Evolutionary conservation across 2,113 vertebrate genomes (phyloP).

Genomic region (Tylochromis polylepis): DNA sequence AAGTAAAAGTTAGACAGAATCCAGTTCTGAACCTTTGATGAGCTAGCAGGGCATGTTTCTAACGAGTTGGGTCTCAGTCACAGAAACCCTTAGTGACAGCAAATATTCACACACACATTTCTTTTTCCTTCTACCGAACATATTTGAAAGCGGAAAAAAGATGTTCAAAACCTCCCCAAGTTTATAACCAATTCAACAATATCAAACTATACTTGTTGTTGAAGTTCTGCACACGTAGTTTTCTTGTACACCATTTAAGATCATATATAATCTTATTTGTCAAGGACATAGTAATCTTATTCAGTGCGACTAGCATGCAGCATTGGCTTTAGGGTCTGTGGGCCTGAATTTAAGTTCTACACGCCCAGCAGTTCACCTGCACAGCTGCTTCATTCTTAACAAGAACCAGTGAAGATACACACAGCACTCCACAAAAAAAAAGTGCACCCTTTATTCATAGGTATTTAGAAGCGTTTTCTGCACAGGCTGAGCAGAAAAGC

Average conservation of each 20-base stretch:
- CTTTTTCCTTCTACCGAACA: background rate
- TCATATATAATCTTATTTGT: background rate
- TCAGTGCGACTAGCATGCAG: background rate
- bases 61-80: background rate
- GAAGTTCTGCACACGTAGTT: background rate
- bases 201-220: background rate
- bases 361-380: background rate
- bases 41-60: background rate
- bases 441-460: background rate
- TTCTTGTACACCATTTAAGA: background rate
- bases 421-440: background rate
- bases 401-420: background rate
- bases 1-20: background rate
- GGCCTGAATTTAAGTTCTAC: background rate
- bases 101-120: background rate
- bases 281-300: background rate
- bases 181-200: background rate
- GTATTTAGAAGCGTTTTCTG: background rate
- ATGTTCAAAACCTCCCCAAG: background rate
- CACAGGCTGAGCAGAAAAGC: background rate
- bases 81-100: accelerated
- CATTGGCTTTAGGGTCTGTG: background rate
- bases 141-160: background rate
- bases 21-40: background rate
- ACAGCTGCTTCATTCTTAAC: background rate